phyloP scores from a whole-genome alignment of 2,113 vertebrate species.

The Oxyruncus cristatus region DNA sequence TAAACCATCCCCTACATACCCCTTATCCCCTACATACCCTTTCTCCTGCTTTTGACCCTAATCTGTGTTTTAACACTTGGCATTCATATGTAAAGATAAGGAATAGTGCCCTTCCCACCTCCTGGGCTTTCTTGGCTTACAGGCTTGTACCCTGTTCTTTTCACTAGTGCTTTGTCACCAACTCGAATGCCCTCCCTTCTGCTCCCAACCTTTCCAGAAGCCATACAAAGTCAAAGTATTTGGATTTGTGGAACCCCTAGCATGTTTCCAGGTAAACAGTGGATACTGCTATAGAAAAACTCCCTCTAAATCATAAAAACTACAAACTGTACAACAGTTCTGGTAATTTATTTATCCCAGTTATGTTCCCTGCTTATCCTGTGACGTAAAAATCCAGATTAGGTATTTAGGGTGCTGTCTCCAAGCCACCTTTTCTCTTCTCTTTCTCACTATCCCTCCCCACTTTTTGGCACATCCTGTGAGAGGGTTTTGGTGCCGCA shows the following conservation, averaged over 20 bases:
- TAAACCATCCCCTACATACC: background rate
- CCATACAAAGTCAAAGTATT: background rate
- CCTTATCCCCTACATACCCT: background rate
- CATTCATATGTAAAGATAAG: background rate
- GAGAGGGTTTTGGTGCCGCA: background rate
- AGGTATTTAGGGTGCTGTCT: background rate
- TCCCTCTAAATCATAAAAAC: background rate
- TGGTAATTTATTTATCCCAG: background rate
- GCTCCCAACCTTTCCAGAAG: background rate
- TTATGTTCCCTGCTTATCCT: background rate
- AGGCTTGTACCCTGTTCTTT: background rate
- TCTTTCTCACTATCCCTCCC: background rate
- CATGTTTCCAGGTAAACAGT: background rate
- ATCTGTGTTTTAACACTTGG: background rate
- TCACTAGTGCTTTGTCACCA: background rate
- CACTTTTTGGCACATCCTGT: fast-evolving
- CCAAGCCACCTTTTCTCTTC: background rate
- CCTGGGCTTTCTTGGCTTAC: background rate
- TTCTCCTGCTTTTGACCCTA: background rate
- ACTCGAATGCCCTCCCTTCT: fast-evolving
- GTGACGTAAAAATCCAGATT: background rate
- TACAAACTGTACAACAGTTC: background rate
- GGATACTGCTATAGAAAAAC: background rate
- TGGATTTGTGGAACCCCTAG: background rate
- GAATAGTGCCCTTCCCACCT: background rate